phyloP scores from a whole-genome alignment of 2,113 vertebrate species.

The Ailurus styani region DNA sequence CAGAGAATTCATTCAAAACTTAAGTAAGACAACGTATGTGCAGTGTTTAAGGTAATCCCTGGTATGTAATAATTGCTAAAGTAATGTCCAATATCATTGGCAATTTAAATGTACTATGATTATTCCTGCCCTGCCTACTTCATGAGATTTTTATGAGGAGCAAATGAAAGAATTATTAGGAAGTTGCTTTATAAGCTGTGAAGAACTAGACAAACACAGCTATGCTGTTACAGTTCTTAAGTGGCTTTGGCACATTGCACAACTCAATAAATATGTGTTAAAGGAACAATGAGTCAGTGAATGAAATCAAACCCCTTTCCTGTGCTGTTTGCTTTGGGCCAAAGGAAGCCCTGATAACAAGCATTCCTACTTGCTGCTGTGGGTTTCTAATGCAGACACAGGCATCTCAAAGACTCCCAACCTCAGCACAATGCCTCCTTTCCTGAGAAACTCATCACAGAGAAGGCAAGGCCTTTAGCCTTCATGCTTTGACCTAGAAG shows the following conservation, averaged over 20 bases:
- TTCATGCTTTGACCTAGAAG: constrained; percentile 51
- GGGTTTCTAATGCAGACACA: background rate
- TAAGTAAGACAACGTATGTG: background rate
- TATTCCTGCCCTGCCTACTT: background rate
- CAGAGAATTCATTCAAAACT: background rate
- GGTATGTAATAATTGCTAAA: background rate
- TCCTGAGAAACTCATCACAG: constrained; percentile 45
- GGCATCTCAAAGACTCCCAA: background rate
- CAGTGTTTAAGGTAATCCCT: background rate
- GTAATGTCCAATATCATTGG: background rate
- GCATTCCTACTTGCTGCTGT: background rate
- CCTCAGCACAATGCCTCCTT: background rate
- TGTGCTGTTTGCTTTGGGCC: background rate
- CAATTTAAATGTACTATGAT: background rate
- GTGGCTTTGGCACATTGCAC: background rate
- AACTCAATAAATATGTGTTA: constrained; percentile 13
- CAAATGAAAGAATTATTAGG: background rate
- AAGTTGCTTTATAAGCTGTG: background rate
- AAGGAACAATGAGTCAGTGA: background rate
- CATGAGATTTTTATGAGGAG: background rate
- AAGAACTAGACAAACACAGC: background rate
- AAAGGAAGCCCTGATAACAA: background rate
- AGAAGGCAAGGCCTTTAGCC: constrained; percentile 58
- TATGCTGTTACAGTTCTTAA: background rate
- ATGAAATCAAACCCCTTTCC: background rate